phyloP scores from a whole-genome alignment of 2,888 invertebrate species.

The Julus scanicus region DNA sequence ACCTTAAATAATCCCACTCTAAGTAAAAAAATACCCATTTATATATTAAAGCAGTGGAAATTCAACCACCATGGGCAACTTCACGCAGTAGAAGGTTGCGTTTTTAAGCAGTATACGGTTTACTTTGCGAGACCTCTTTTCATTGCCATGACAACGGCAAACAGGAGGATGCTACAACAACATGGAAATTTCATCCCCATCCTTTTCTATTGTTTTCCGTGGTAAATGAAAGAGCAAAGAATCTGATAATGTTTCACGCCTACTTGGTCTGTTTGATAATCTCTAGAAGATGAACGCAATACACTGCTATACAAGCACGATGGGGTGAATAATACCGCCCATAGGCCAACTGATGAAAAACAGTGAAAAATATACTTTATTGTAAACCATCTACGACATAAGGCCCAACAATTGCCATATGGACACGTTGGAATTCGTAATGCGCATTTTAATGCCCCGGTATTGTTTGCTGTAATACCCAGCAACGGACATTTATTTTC shows the following conservation, averaged over 20 bases:
- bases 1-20: no score
- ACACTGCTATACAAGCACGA: neutral
- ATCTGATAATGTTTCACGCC: slow-evolving; percentile 28
- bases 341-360: neutral
- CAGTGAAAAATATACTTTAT: slow-evolving; percentile 4
- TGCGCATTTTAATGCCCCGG: neutral
- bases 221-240: slow-evolving; percentile 28
- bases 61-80: no score
- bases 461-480: neutral
- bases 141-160: slow-evolving; percentile 6
- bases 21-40: no score
- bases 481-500: slow-evolving; percentile 14
- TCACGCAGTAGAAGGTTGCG: no score
- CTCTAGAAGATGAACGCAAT: neutral
- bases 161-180: neutral
- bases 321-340: neutral
- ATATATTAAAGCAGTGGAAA: no score
- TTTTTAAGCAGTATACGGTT: neutral
- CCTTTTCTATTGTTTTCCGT: slow-evolving; percentile 29
- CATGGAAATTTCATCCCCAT: slow-evolving; percentile 15
- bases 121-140: slow-evolving; percentile 10
- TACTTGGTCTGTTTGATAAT: slow-evolving; percentile 29
- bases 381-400: neutral
- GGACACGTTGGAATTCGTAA: neutral
- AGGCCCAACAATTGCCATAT: slow-evolving; percentile 15